Conservation (phyloP, 2,113 vertebrate genomes). For the Serilophus lunatus region DNA sequence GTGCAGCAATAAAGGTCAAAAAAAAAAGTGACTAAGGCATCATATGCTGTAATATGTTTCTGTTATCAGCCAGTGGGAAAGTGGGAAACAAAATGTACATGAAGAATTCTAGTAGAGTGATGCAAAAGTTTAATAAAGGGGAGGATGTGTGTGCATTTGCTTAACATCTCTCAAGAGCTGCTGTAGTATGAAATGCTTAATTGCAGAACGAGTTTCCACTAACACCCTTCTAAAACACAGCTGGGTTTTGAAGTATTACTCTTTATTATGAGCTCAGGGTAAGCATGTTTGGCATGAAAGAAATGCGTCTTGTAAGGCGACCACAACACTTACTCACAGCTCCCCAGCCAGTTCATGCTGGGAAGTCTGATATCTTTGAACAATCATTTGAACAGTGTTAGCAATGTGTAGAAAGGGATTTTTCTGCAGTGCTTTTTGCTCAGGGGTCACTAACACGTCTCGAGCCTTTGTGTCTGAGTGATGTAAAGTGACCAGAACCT, state of each 20-base stretch:
- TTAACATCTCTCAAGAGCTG: background rate
- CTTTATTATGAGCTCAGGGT: background rate
- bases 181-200: background rate
- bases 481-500: background rate
- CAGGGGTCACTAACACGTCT: background rate
- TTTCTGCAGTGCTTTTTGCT: background rate
- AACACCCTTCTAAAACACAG: background rate
- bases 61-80: background rate
- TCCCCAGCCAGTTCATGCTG: background rate
- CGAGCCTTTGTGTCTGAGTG: background rate
- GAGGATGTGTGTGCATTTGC: background rate
- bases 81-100: background rate
- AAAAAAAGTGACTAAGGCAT: conserved; percentile 42
- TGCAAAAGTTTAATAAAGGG: background rate
- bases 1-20: conserved; percentile 37
- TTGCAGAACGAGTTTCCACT: background rate
- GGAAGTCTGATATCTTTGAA: conserved; percentile 16
- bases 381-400: background rate
- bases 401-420: background rate
- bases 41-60: background rate
- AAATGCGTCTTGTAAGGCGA: conserved; percentile 39
- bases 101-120: background rate
- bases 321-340: conserved; percentile 47
- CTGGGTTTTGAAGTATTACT: background rate
- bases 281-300: conserved; percentile 32